Base-by-base conservation (phyloP, 2,888 invertebrate genomes). In the Amiota minor region DNA sequence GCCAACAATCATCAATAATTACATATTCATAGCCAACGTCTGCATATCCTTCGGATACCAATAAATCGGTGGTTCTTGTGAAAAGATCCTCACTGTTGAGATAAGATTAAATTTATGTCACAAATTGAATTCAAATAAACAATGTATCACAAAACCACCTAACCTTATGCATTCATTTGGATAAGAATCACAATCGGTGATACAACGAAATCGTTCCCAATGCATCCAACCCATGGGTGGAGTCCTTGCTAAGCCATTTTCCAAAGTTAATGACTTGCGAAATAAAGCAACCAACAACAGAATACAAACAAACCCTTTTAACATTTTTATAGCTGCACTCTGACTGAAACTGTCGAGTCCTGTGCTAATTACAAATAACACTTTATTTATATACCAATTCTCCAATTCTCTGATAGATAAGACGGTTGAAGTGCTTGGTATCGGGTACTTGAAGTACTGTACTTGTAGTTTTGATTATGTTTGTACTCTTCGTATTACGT, bases 1-100 rank as follows among this genome's bases (percentile, higher is more conserved):
- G 88, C 95, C 95, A 95, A 86, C 95, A 95, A 88, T 95, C 95
- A 79, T 95, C 95, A 65, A 95, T 92, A 69, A 93, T 93, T 0
- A 95, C 89, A 82, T 95, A 95, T 77, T 94, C 91, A 86, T 96
- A 96, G 0, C 95, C 95, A 2, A 92, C 93, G 10, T 91, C 92
- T 2, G 91, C 88, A 86, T 94, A 95, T 0, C 95, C 95, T 67
- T 94, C 94, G 8, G 90, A 89, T 0, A 92, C 92, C 87, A 95
- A 88, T 10, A 91, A 82, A 81, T 94, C 93, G 0, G 93, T 92
- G 72, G 92, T 92, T 20, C 92, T 90, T 79, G 90, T 91, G 78
- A 94, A 92, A 9, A 94, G 89, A 0, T 90, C 84, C 84, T 94
- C 94, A 86, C 94, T 94, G 35, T 4, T 35, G 84, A 10, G 78